Percentiles rank a stretch among this genome's conserved stretches.
These are phyloP conservation scores for Beris chalybata DNA, from an alignment of 2,888 invertebrate genomes.

Conservation along the genomic window DNA sequence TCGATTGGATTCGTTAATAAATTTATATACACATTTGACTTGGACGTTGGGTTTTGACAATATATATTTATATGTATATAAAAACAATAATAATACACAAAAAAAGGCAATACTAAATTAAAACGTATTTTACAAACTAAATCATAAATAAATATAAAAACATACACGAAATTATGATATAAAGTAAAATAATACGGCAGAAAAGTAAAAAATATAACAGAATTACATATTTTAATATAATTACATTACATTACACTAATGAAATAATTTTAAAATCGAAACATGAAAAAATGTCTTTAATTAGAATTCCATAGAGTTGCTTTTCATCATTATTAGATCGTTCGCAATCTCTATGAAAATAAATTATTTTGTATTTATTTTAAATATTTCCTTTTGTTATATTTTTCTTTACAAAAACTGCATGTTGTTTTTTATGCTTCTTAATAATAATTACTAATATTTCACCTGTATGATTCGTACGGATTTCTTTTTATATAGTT, in stretches of 20 bases:
- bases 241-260: conserved; percentile 25
- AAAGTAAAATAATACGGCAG: conserved; percentile 8
- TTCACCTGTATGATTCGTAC: conserved; percentile 30
- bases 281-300: conserved; percentile 26
- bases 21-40: not conserved
- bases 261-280: conserved; percentile 22
- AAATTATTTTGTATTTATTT: conserved; percentile 10
- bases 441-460: conserved; percentile 18
- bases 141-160: conserved; percentile 31
- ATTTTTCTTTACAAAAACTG: conserved; percentile 29
- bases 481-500: conserved; percentile 3
- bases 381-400: conserved; percentile 14
- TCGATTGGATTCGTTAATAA: too few species aligned
- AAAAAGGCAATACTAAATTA: conserved; percentile 11
- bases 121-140: conserved; percentile 26
- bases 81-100: conserved; percentile 20
- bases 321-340: conserved; percentile 27
- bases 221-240: conserved; percentile 13
- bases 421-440: conserved; percentile 23
- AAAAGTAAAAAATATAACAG: not conserved
- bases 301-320: conserved; percentile 29
- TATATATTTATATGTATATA: conserved; percentile 28
- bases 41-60: conserved; percentile 29
- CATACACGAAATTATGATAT: conserved; percentile 12
- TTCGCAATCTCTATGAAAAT: conserved; percentile 32